These are phyloP conservation scores for Atta cephalotes DNA, from an alignment of 1,140 invertebrate species.

Conservation along the genomic window DNA sequence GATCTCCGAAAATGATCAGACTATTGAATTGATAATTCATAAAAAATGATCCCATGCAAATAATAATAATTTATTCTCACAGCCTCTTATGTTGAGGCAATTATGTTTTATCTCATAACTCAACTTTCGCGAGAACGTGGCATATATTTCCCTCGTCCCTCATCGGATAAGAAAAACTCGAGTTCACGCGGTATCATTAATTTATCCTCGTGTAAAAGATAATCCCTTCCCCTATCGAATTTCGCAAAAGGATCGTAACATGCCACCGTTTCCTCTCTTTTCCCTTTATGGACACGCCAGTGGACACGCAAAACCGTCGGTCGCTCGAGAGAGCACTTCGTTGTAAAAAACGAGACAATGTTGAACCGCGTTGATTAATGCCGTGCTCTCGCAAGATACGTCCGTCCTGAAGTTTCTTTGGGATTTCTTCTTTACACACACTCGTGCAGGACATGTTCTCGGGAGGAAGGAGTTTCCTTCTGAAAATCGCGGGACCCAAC, in stretches of 20 bases:
- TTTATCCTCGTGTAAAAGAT: slow-evolving; percentile 35
- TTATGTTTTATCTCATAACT: slow-evolving; percentile 14
- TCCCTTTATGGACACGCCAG: slow-evolving; percentile 46
- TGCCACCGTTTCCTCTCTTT: slow-evolving; percentile 24
- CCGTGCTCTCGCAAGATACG: slow-evolving; percentile 30
- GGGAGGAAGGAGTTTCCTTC: slow-evolving; percentile 8
- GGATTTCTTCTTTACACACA: slow-evolving; percentile 1
- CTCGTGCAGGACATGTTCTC: not conserved
- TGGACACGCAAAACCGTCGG: slow-evolving; percentile 37
- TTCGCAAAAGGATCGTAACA: slow-evolving; percentile 26
- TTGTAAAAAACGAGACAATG: slow-evolving; percentile 47
- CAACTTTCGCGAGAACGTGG: slow-evolving; percentile 24
- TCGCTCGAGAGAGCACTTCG: not conserved
- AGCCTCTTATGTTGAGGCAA: not conserved
- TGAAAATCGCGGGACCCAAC: slow-evolving; percentile 28
- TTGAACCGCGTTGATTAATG: slow-evolving; percentile 58
- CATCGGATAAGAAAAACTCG: slow-evolving; percentile 18
- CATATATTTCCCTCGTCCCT: not conserved
- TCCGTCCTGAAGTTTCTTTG: slow-evolving; percentile 18
- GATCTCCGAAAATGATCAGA: not conserved
- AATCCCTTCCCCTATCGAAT: not conserved
- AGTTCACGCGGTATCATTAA: slow-evolving; percentile 9
- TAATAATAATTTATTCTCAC: not conserved
- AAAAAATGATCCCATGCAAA: not conserved
- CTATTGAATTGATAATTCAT: not conserved